A percentile compares a stretch with the other conserved stretches of the same genome.
Evolutionary conservation across 2,797 vertebrate species (phyloP).

Genomic region (Balearica regulorum): DNA sequence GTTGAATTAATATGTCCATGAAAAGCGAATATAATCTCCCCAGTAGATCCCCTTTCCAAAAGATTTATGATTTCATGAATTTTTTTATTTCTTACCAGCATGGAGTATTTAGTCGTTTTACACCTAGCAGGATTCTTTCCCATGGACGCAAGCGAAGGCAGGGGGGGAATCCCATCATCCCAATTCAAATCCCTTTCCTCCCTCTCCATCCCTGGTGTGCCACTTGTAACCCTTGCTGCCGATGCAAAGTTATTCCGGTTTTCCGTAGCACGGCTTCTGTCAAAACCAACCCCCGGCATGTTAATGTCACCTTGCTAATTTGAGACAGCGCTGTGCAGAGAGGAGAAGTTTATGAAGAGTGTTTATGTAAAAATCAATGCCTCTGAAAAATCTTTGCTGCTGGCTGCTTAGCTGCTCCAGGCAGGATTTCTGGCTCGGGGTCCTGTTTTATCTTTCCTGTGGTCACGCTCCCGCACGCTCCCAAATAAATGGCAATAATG

Average conservation of each 20-base stretch:
- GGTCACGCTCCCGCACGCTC: neutral
- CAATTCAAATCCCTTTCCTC: neutral
- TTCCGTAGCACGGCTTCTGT: neutral
- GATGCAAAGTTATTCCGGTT: neutral
- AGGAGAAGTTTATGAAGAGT: neutral
- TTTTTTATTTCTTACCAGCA: slow-evolving; percentile 7
- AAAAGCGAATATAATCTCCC: slow-evolving; percentile 42
- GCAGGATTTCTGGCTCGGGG: slow-evolving; percentile 10
- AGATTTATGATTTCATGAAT: slow-evolving; percentile 52
- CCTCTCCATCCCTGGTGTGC: neutral
- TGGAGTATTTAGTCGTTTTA: neutral
- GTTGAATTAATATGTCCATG: slow-evolving; percentile 37
- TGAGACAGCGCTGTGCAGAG: neutral
- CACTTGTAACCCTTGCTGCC: neutral
- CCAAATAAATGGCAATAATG: neutral
- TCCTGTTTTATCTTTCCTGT: neutral
- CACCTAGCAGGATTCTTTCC: slow-evolving; percentile 20
- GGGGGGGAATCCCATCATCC: neutral
- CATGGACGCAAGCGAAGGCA: neutral
- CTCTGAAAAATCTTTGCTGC: neutral
- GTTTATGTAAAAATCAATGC: slow-evolving; percentile 14
- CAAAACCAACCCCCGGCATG: neutral
- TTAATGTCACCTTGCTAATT: neutral
- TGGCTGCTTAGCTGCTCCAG: neutral
- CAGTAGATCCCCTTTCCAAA: slow-evolving; percentile 27